Evolutionary conservation across 2,797 vertebrate genomes (phyloP), one percentile per base, ranked within the genome.

Genomic region (Caiman crocodilus): DNA sequence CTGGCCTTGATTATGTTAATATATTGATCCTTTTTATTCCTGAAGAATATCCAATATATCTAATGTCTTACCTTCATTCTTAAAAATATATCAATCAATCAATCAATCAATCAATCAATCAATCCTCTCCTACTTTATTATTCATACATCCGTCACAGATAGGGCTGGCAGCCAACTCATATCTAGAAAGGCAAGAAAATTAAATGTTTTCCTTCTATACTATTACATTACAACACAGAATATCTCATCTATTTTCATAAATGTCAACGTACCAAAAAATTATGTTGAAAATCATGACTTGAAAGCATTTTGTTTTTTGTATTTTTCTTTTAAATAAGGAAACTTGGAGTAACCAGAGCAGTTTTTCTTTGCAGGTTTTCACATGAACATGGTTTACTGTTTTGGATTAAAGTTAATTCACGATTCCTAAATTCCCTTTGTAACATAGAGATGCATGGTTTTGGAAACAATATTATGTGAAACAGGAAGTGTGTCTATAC

Each of bases 271-370:
- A 87, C 64, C 63, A 80, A 80, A 26, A 57, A 88, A 92, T 28
- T 14, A 84, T 25, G 55, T 79, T 83, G 84, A 75, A 91, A 94
- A 91, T 82, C 17, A 30, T 7, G 74, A 85, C 8, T 55, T 74
- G 80, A 93, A 85, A 87, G 56, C 17, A 79, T 30, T 73, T 16
- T 78, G 77, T 18, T 60, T 3, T 82, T 85, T 13, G 5, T 28
- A 26, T 16, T 28, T 69, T 81, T 84, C 42, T 50, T 50, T 28
- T 75, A 89, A 94, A 50, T 65, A 55, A 63, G 84, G 35, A 26
- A 26, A 92, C 85, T 76, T 55, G 18, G 30, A 87, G 74, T 55
- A 91, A 79, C 65, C 65, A 74, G 87, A 93, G 32, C 15, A 91
- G 89, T 84, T 88, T 94, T 30, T 87, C 84, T 83, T 74, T 79